phyloP scores from a whole-genome alignment of 2,888 invertebrate genomes.

The Pocota personata region DNA sequence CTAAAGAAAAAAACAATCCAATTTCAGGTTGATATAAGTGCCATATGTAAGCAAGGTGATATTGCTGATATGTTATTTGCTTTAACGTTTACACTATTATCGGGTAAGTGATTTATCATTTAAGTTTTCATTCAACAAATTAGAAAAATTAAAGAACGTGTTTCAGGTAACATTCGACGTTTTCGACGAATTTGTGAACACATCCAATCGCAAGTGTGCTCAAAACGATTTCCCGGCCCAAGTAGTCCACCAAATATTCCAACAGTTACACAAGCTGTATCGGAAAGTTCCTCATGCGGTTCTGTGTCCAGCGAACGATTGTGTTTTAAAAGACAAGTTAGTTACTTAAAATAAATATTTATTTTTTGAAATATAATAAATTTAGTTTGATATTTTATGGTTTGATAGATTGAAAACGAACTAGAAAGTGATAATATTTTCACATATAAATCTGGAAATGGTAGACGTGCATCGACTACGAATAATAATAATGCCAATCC shows the following conservation, averaged over 20 bases:
- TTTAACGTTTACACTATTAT: slow-evolving; percentile 96
- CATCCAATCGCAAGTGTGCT: slow-evolving; percentile 93
- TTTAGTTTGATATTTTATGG: slow-evolving; percentile 53
- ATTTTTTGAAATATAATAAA: slow-evolving; percentile 1
- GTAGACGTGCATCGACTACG: slow-evolving; percentile 81
- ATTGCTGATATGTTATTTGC: slow-evolving; percentile 91
- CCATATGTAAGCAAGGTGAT: slow-evolving; percentile 90
- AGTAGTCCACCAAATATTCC: slow-evolving; percentile 82
- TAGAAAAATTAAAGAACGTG: slow-evolving; percentile 55
- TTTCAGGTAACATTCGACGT: slow-evolving; percentile 94
- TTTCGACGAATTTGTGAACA: slow-evolving; percentile 98
- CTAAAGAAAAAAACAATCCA: not conserved
- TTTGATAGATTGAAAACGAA: slow-evolving; percentile 82
- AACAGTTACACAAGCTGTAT: slow-evolving; percentile 83
- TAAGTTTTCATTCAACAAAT: slow-evolving; percentile 15
- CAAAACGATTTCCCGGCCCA: slow-evolving; percentile 83
- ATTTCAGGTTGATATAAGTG: slow-evolving; percentile 94
- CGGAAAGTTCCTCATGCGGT: slow-evolving; percentile 83
- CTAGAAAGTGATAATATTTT: slow-evolving; percentile 82
- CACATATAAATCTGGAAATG: slow-evolving; percentile 82
- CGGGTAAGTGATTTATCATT: slow-evolving; percentile 86
- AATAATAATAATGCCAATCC: slow-evolving; percentile 82
- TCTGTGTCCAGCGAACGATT: slow-evolving; percentile 83
- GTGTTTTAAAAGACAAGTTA: slow-evolving; percentile 82
- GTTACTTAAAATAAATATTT: not conserved